Base-by-base conservation (phyloP, 2,888 invertebrate species). In the Crematogaster levior region DNA sequence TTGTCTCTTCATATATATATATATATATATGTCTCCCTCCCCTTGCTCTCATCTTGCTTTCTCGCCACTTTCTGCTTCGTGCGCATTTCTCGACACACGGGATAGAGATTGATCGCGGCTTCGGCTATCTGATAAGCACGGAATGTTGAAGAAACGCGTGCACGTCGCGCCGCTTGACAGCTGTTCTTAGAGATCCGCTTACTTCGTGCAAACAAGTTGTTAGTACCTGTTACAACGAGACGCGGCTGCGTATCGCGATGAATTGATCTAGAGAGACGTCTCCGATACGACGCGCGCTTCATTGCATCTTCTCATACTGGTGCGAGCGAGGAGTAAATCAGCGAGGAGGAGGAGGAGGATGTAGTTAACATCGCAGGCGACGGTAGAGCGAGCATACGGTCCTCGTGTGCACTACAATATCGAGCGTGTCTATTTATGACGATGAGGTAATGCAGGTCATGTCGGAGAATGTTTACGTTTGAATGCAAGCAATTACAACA, bases 71-170 rank as follows among this genome's bases (percentile, higher is more conserved):
- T 34, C 43, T 48, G 60, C 58, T 53, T 65, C 63, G 24, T 48
- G 70, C 46, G 51, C 40, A 40, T 56, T 51, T 66, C 65, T 53
- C 72, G 56, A 51, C 68, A 75, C 85, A 72, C 58, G 84, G 37
- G 74, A 84, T 83, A 77, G 80, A 85, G 87, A 89, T 88, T 85
- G 88, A 88, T 88, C 83, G 83, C 58, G 74, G 85, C 83, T 85
- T 82, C 72, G 70, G 68, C 43, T 66, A 61, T 37, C 84, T 74
- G 88, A 88, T 88, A 88, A 89, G 65, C 66, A 68, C 58, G 73
- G 81, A 85, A 86, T 84, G 86, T 56, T 75, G 82, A 66, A 79
- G 85, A 84, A 84, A 85, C 86, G 82, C 82, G 60, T 75, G 75
- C 68, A 81, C 74, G 70, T 60, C 61, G 73, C n/a, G 24, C 51